Conservation (phyloP, 2,797 vertebrate species). For the Malacoctenus gilli region DNA sequence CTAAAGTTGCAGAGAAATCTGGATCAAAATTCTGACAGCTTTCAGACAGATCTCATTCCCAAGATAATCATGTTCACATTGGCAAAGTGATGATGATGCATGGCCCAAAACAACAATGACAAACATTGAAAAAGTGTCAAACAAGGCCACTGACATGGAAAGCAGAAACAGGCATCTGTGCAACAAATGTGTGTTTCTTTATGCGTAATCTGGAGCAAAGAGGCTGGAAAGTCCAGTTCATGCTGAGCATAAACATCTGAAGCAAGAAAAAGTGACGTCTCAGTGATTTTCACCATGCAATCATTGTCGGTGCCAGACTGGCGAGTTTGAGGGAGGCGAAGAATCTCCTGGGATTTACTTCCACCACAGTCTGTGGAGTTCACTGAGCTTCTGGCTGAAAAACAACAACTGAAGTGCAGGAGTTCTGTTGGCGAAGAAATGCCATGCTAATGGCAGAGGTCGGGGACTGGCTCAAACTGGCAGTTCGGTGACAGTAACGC, state of each 20-base stretch:
- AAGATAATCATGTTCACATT: constrained; percentile 1
- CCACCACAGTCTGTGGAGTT: constrained; percentile 3
- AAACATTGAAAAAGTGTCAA: not conserved
- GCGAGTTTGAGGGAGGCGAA: constrained; percentile 1
- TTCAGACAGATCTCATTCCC: no score
- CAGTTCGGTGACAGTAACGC: constrained; percentile 14
- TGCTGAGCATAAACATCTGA: constrained; percentile 2
- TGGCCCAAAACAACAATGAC: no score
- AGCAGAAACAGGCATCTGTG: not conserved
- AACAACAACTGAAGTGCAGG: constrained; percentile 2
- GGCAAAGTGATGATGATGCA: not conserved
- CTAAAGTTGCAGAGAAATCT: no score
- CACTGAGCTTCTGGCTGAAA: constrained; percentile 1
- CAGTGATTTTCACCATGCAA: not conserved
- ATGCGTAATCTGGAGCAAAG: not conserved
- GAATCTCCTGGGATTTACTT: constrained; percentile 3
- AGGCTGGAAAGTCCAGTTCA: not conserved
- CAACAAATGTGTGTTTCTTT: not conserved
- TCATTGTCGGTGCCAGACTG: not conserved
- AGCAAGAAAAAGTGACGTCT: not conserved
- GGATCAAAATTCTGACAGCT: no score
- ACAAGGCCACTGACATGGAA: not conserved
- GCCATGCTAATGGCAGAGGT: constrained; percentile 29
- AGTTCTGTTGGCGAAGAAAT: constrained; percentile 4
- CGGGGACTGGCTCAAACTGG: constrained; percentile 22